A percentile compares a stretch with the other conserved stretches of the same genome.
These are phyloP conservation scores for Camponotus fellah DNA, from an alignment of 2,888 invertebrate species.

Conservation along the genomic window DNA sequence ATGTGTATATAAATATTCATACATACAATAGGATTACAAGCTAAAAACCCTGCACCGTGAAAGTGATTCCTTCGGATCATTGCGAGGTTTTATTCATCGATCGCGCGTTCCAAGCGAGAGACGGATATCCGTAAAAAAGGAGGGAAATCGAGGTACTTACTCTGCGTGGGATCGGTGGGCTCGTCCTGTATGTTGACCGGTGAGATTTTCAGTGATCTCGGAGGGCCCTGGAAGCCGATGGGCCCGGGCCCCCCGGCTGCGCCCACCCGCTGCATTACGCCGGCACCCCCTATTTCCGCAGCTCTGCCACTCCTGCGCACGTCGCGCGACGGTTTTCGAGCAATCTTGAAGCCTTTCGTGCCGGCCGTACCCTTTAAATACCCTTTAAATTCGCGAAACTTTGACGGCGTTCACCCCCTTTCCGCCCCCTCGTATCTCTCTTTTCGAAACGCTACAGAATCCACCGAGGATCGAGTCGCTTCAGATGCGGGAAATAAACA, in stretches of 20 bases:
- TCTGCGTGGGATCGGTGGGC: conserved; percentile 82
- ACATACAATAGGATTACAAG: background rate
- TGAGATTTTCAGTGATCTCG: conserved; percentile 84
- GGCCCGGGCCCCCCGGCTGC: conserved; percentile 83
- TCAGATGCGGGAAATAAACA: background rate
- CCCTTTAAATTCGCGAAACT: conserved; percentile 58
- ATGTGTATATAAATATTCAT: background rate
- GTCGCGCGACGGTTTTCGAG: conserved; percentile 80
- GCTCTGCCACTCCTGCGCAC: conserved; percentile 79
- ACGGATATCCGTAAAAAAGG: background rate
- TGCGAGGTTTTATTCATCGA: background rate
- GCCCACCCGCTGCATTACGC: conserved; percentile 82
- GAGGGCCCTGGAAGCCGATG: conserved; percentile 84
- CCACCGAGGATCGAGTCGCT: background rate
- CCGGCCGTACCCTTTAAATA: conserved; percentile 68
- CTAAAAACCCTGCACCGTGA: background rate
- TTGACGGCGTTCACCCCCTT: conserved; percentile 19
- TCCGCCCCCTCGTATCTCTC: background rate
- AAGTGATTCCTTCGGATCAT: background rate
- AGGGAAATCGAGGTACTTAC: conserved; percentile 75
- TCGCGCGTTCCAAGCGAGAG: background rate
- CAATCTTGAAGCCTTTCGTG: conserved; percentile 80
- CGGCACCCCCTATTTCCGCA: conserved; percentile 81
- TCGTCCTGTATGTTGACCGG: conserved; percentile 84
- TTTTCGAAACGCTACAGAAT: conserved; percentile 5